Percentiles rank a stretch among this genome's conserved stretches.
Conservation (phyloP, 2,113 vertebrate genomes). For the Campylomormyrus tamandua region DNA sequence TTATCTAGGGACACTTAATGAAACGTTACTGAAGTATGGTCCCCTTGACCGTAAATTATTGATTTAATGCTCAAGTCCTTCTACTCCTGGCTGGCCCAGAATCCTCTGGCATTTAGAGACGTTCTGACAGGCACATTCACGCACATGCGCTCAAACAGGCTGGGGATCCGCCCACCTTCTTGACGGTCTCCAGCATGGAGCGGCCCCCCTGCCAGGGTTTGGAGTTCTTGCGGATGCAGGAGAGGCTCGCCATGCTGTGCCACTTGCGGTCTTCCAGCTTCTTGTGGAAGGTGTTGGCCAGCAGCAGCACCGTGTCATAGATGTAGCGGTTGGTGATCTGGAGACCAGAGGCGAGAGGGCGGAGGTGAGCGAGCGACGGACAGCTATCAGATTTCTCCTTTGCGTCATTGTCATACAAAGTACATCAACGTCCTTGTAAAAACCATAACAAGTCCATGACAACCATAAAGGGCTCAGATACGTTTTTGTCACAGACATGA, state of each 20-base stretch:
- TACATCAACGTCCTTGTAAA: background rate
- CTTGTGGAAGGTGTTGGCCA: slow-evolving; percentile 95
- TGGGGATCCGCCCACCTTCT: slow-evolving; percentile 70
- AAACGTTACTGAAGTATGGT: slow-evolving; percentile 1
- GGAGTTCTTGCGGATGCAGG: slow-evolving; percentile 94
- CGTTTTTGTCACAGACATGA: background rate
- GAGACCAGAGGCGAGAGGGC: slow-evolving; percentile 23
- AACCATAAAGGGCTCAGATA: background rate
- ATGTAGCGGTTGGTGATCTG: slow-evolving; percentile 96
- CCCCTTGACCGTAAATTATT: slow-evolving; percentile 11
- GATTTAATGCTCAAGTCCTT: background rate
- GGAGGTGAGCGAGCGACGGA: slow-evolving; percentile 1
- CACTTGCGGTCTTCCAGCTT: slow-evolving; percentile 97
- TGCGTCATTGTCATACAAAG: background rate
- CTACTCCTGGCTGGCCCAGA: background rate
- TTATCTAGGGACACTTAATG: slow-evolving; percentile 6
- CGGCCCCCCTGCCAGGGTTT: slow-evolving; percentile 97
- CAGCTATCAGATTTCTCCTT: background rate
- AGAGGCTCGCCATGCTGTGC: slow-evolving; percentile 99
- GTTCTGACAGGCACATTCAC: slow-evolving; percentile 33
- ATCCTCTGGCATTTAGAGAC: background rate
- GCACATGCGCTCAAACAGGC: background rate
- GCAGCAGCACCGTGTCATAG: slow-evolving; percentile 85
- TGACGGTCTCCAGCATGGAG: slow-evolving; percentile 93
- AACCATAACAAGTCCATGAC: background rate